Evolutionary conservation across 1,140 invertebrate species (phyloP), one percentile per base, ranked within the genome.

Genomic region (Spodoptera frugiperda): DNA sequence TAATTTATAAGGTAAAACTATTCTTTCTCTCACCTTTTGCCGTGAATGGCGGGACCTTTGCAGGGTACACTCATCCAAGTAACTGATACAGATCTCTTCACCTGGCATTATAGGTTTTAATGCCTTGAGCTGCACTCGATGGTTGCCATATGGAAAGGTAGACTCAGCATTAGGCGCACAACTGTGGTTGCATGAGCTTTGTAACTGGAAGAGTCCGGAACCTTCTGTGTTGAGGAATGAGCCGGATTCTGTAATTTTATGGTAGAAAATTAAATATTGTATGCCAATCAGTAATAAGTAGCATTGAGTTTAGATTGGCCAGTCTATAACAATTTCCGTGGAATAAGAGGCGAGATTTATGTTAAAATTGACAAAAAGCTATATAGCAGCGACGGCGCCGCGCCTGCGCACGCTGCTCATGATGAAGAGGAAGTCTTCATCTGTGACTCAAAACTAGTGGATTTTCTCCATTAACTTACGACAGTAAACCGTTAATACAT

Each of bases 161-260:
- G 97, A 96, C 85, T 97, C 96, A 3, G 98, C 98, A 94, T 99
- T 99, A 5, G 98, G 98, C 0, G 95, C 88, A 90, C 98, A 99
- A 88, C 98, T 99, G 91, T 99, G 98, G 94, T 99, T 99, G 71
- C 97, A 96, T 46, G 96, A 95, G 88, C 98, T 98, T 89, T 99
- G 98, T 0, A 97, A 82, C 15, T 95, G 85, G 93, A 98, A 99
- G 0, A 99, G 92, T 1, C 97, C 98, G 15, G 98, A 98, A 1
- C 98, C 98, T 95, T 99, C 98, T 91, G 97, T 98, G 90, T 99
- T 98, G 14, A 99, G 90, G 91, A 99, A 99, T 76, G 96, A 95
- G 17, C 98, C 98, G 55, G 97, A 97, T 89, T 97, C 97, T 98
- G 89, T 33, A 91, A 92, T 57, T 30, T 25, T n/a, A 51, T 65